These are phyloP conservation scores for Leucophenga montana DNA, from an alignment of 2,888 invertebrate genomes.

Conservation along the genomic window DNA sequence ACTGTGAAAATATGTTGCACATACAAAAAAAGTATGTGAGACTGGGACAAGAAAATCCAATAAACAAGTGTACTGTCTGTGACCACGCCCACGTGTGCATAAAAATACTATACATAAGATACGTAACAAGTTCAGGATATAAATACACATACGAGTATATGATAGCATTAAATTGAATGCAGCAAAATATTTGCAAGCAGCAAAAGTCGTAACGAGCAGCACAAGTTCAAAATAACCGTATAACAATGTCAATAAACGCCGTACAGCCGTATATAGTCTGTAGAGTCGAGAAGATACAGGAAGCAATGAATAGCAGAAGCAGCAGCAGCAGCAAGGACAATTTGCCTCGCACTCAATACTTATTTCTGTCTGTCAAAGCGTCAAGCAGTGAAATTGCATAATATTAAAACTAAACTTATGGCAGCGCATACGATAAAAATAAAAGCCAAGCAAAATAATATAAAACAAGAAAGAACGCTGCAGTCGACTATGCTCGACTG, in stretches of 20 bases:
- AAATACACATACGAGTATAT: not conserved
- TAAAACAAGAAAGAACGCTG: constrained; percentile 48
- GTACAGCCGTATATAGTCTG: not conserved
- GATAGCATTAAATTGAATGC: constrained; percentile 18
- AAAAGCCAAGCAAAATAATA: constrained; percentile 52
- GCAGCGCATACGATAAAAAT: constrained; percentile 12
- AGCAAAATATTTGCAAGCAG: not conserved
- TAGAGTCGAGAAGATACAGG: not conserved
- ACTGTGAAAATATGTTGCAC: not conserved
- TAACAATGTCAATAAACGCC: constrained; percentile 10
- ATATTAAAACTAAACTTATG: constrained; percentile 38
- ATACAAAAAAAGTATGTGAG: not conserved
- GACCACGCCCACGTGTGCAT: not conserved
- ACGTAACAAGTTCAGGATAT: too few relatives aligned
- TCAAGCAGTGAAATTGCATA: constrained; percentile 46
- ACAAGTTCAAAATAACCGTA: constrained; percentile 27
- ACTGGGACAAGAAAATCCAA: constrained; percentile 17
- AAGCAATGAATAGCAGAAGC: not conserved
- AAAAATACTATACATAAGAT: not conserved
- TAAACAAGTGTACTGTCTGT: constrained; percentile 24
- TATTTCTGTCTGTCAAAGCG: not conserved
- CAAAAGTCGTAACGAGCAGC: constrained; percentile 14
- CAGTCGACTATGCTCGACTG: too few relatives aligned
- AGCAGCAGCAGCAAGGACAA: not conserved
- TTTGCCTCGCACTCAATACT: not conserved